phyloP scores from a whole-genome alignment of 2,797 vertebrate genomes.

The Mormyrus hasselquistii region DNA sequence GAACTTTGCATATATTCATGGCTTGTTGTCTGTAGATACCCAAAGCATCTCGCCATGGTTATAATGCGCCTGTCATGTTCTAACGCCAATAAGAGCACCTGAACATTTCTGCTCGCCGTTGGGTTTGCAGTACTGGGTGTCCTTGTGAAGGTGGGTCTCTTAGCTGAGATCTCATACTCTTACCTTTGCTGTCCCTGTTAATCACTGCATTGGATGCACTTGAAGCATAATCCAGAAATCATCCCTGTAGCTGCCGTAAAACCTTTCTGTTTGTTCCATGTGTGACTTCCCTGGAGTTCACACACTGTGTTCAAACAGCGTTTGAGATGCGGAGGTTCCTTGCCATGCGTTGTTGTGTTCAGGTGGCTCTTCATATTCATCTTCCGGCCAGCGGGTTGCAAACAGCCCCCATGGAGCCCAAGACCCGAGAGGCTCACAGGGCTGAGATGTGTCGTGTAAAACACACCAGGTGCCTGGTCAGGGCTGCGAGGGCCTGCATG shows the following conservation, averaged over 20 bases:
- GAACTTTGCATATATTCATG: neutral
- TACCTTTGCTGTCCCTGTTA: neutral
- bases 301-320: neutral
- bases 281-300: neutral
- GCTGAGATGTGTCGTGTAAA: neutral
- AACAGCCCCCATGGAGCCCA: neutral
- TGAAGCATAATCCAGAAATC: neutral
- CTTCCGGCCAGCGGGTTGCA: neutral
- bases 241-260: neutral
- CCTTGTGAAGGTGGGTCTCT: neutral
- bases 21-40: neutral
- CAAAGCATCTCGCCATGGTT: neutral
- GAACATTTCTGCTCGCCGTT: neutral
- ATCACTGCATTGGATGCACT: neutral
- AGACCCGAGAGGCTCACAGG: neutral
- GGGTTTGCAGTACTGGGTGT: neutral
- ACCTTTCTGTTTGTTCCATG: neutral
- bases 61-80: neutral
- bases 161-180: neutral
- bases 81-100: neutral
- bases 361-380: neutral
- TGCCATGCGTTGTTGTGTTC: neutral
- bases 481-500: neutral
- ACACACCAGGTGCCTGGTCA: neutral
- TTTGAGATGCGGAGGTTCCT: neutral